These are phyloP conservation scores for Luperina nickerlii DNA, from an alignment of 2,888 invertebrate species.

Conservation along the genomic window DNA sequence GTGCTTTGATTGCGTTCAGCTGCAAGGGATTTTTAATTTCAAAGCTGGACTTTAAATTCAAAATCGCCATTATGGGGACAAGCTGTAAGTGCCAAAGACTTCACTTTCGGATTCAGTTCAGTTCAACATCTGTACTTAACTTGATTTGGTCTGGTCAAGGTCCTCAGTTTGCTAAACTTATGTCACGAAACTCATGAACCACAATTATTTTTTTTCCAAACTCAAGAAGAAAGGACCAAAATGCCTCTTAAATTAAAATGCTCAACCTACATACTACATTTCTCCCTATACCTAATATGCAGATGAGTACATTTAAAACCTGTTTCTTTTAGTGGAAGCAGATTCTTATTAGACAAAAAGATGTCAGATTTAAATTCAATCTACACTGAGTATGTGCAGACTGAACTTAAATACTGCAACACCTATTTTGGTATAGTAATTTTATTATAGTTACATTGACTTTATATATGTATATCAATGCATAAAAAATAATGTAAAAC, in stretches of 20 bases:
- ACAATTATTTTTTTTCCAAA: too few relatives aligned
- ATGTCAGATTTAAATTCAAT: neutral
- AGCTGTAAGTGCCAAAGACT: neutral
- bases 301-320: neutral
- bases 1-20: constrained; percentile 94
- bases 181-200: neutral
- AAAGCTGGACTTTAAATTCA: neutral
- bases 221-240: neutral
- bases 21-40: constrained; percentile 72
- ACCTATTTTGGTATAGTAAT: neutral
- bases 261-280: neutral
- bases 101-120: neutral
- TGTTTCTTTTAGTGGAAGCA: neutral
- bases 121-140: neutral
- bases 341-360: constrained; percentile 26
- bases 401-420: neutral
- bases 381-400: neutral
- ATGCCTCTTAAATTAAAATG: neutral
- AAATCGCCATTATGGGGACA: neutral
- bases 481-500: too few relatives aligned
- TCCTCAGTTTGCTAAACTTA: neutral
- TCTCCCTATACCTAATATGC: neutral
- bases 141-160: neutral
- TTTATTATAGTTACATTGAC: too few relatives aligned
- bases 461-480: too few relatives aligned